Evolutionary conservation across 2,113 vertebrate species (phyloP).

Genomic region (Anseranas semipalmata): DNA sequence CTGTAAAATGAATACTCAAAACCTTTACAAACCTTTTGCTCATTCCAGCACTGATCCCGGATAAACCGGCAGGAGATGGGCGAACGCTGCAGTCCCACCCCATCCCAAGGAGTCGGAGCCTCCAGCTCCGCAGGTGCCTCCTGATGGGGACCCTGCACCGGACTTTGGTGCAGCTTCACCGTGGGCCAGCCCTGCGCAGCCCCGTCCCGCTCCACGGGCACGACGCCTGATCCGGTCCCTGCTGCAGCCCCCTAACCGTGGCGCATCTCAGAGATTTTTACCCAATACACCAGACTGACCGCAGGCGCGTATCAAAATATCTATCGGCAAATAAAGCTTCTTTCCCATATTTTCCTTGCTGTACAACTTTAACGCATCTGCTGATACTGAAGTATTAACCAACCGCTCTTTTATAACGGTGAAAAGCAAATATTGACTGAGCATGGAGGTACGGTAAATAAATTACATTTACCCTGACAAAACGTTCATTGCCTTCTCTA

Average conservation of each 20-base stretch:
- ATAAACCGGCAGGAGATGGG: neutral
- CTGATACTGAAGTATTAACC: constrained; percentile 25
- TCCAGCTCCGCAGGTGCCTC: neutral
- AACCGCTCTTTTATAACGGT: constrained; percentile 28
- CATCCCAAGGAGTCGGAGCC: rapidly evolving
- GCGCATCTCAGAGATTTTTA: neutral
- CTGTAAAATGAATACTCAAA: neutral
- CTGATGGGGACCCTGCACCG: neutral
- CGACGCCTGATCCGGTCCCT: too few species aligned
- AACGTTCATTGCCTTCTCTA: constrained; percentile 51
- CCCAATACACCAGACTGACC: neutral
- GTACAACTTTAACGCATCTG: neutral
- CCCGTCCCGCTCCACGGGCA: too few species aligned
- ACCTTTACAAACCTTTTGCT: neutral
- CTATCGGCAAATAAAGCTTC: neutral
- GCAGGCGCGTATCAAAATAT: neutral
- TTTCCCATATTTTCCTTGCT: neutral
- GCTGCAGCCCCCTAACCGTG: neutral
- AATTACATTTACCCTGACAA: constrained; percentile 54
- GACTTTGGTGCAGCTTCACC: neutral
- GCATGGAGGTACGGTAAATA: constrained; percentile 49
- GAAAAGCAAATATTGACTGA: constrained; percentile 70
- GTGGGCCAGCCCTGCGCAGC: neutral
- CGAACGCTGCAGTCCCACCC: neutral
- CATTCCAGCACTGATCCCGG: rapidly evolving